Percentiles rank a stretch among this genome's conserved stretches.
Evolutionary conservation across 2,888 invertebrate genomes (phyloP).

Genomic region (Andrena hattorfiana): DNA sequence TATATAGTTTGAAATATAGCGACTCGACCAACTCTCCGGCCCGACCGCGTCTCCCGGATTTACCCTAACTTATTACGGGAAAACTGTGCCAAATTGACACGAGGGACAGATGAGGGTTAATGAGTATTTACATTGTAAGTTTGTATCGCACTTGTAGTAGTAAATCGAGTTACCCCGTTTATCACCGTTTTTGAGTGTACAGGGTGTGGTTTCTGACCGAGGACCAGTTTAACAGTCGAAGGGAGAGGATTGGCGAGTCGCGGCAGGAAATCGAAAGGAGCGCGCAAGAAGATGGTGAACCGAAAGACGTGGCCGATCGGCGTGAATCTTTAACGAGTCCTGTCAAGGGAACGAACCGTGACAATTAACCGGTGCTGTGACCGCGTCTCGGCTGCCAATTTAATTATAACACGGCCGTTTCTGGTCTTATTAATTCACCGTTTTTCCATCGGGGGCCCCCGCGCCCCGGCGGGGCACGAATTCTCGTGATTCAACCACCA

Average conservation of each 20-base stretch:
- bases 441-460: constrained; percentile 56
- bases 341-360: constrained; percentile 33
- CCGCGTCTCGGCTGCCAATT: constrained; percentile 36
- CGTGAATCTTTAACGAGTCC: constrained; percentile 34
- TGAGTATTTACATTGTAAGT: no score
- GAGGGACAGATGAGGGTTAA: no score
- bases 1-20: no score
- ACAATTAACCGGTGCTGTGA: constrained; percentile 37
- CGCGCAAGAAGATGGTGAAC: background rate
- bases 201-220: background rate
- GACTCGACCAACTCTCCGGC: no score
- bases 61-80: no score
- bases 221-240: background rate
- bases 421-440: constrained; percentile 70
- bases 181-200: background rate
- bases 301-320: background rate
- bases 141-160: no score
- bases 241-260: no score
- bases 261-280: background rate
- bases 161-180: no score
- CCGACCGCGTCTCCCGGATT: no score
- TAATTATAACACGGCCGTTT: constrained; percentile 38
- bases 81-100: no score
- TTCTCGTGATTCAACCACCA: constrained; percentile 53
- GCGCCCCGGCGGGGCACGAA: constrained; percentile 54